A percentile compares a stretch with the other conserved stretches of the same genome.
phyloP scores from a whole-genome alignment of 2,888 invertebrate genomes.

The Dioctria linearis region DNA sequence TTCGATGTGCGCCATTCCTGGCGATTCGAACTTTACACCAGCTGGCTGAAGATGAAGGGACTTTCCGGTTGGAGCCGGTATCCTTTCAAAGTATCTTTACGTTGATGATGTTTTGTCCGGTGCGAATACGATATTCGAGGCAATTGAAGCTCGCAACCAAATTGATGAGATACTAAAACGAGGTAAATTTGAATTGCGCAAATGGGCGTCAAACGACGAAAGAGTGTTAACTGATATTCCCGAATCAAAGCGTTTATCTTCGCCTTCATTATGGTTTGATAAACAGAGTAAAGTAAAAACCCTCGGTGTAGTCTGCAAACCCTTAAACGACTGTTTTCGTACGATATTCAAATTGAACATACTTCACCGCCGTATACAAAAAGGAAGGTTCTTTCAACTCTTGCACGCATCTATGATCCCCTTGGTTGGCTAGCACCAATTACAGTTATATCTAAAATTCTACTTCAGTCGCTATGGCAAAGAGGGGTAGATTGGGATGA shows the following conservation, averaged over 20 bases:
- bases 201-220: background rate
- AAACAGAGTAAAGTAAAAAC: background rate
- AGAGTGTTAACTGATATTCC: background rate
- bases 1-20: background rate
- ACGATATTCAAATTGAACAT: no score
- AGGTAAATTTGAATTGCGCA: background rate
- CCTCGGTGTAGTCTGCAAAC: background rate
- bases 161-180: background rate
- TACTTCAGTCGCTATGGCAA: background rate
- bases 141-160: background rate
- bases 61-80: slow-evolving; percentile 52
- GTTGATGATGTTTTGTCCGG: slow-evolving; percentile 50
- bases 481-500: background rate
- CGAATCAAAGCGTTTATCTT: background rate
- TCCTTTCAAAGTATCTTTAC: slow-evolving; percentile 32
- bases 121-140: background rate
- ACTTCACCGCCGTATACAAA: background rate
- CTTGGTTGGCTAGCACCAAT: background rate
- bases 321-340: background rate
- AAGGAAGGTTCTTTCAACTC: background rate
- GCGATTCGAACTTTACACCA: background rate
- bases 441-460: background rate
- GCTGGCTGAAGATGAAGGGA: slow-evolving; percentile 54
- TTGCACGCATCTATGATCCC: background rate
- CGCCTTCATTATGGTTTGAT: background rate